Conservation (phyloP, 1,140 invertebrate genomes). For the Neodiprion fabricii region DNA sequence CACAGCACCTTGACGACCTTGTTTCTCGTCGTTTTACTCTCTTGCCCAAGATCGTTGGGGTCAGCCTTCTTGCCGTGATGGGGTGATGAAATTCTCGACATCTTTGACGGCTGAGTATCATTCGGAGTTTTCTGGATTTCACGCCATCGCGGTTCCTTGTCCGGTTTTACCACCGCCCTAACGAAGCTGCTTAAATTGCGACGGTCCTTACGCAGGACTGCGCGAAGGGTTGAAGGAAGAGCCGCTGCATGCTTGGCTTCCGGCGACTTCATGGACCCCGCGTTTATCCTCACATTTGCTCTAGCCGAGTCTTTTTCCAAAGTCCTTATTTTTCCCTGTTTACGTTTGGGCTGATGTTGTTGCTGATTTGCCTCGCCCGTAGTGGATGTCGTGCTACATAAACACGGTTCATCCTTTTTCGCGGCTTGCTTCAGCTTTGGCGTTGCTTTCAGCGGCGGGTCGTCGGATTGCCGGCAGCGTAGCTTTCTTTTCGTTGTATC, state of each 20-base stretch:
- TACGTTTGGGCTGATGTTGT: neutral
- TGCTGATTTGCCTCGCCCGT: neutral
- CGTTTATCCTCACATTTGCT: neutral
- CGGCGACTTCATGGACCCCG: neutral
- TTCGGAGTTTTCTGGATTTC: neutral
- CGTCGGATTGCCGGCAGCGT: neutral
- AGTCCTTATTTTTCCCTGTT: neutral
- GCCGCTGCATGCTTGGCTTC: neutral
- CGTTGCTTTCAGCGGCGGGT: neutral
- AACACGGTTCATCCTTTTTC: neutral
- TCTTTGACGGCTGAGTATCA: neutral
- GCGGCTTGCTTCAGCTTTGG: neutral
- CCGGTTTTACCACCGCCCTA: neutral
- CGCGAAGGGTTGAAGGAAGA: neutral
- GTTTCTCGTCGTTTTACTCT: neutral
- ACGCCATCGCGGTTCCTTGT: neutral
- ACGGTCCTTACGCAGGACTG: neutral
- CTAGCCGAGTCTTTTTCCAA: neutral
- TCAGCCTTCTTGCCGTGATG: neutral
- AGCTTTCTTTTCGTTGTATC: neutral
- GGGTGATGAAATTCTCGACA: neutral
- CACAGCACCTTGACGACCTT: conserved; percentile 1
- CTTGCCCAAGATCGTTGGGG: neutral
- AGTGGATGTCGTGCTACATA: neutral
- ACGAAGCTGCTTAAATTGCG: neutral